Percentiles rank a stretch among this genome's conserved stretches.
These are phyloP conservation scores for Pogonocichla stellata DNA, from an alignment of 2,113 vertebrate species.

Conservation along the genomic window DNA sequence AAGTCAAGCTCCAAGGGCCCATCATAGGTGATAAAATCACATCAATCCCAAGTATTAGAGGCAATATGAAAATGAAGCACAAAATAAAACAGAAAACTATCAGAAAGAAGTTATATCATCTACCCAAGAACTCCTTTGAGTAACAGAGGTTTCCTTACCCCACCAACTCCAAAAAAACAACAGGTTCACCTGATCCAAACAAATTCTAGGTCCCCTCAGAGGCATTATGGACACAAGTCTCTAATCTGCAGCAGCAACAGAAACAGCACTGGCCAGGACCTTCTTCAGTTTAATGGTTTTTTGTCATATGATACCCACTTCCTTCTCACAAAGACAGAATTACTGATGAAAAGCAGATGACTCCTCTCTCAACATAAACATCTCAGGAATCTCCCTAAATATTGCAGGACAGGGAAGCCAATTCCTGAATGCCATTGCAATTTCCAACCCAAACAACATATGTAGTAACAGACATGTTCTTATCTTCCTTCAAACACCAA, in stretches of 20 bases:
- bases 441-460: background rate
- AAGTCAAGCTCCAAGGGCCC: background rate
- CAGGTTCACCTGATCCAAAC: background rate
- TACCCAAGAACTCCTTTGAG: background rate
- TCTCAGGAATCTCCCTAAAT: background rate
- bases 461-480: background rate
- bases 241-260: background rate
- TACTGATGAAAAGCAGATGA: background rate
- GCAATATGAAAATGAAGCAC: background rate
- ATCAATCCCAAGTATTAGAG: background rate
- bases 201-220: background rate
- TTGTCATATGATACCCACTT: fast-evolving
- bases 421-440: background rate
- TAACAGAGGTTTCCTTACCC: background rate
- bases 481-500: background rate
- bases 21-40: background rate
- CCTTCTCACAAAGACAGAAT: background rate
- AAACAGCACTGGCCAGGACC: background rate
- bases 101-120: background rate
- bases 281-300: background rate
- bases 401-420: background rate
- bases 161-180: background rate
- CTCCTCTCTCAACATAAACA: background rate
- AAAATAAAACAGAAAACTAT: background rate
- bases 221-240: background rate